Evolutionary conservation across 2,888 invertebrate genomes (phyloP).

Genomic region (Scelioninae gen. 1): DNA sequence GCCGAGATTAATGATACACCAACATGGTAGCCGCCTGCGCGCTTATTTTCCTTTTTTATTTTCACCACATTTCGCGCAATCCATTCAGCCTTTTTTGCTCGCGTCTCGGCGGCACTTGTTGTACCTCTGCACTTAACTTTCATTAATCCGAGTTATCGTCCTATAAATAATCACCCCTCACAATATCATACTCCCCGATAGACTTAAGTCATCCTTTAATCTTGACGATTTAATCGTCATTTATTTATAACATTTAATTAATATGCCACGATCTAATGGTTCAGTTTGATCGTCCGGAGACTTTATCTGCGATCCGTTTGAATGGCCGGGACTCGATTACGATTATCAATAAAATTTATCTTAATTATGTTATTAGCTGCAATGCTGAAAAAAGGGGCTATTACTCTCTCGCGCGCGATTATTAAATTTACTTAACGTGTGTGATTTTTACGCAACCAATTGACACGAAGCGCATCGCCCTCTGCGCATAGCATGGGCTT

Average conservation of each 20-base stretch:
- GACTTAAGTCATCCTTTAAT: slow-evolving; percentile 26
- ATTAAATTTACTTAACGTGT: too few relatives aligned
- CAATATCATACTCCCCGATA: slow-evolving; percentile 25
- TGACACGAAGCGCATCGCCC: slow-evolving; percentile 22
- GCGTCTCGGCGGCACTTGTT: slow-evolving; percentile 34
- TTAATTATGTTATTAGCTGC: slow-evolving; percentile 44
- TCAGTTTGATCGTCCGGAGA: slow-evolving; percentile 8
- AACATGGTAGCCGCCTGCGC: slow-evolving; percentile 51
- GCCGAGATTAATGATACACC: slow-evolving; percentile 74
- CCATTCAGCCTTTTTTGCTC: slow-evolving; percentile 22
- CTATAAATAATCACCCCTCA: slow-evolving; percentile 39
- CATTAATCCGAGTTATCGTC: slow-evolving; percentile 52
- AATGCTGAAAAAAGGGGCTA: slow-evolving; percentile 22
- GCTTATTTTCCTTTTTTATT: slow-evolving; percentile 35
- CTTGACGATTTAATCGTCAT: slow-evolving; percentile 56
- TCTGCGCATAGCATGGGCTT: too few relatives aligned
- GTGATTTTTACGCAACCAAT: slow-evolving; percentile 28
- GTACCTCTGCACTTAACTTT: slow-evolving; percentile 52
- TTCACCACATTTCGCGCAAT: slow-evolving; percentile 25
- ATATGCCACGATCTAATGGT: slow-evolving; percentile 29
- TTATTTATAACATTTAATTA: slow-evolving; percentile 54
- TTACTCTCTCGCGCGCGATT: too few relatives aligned
- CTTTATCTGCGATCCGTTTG: slow-evolving; percentile 14
- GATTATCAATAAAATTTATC: slow-evolving; percentile 54
- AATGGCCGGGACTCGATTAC: slow-evolving; percentile 12